These are phyloP conservation scores for Danaus plexippus DNA, from an alignment of 1,140 invertebrate species.

Conservation along the genomic window DNA sequence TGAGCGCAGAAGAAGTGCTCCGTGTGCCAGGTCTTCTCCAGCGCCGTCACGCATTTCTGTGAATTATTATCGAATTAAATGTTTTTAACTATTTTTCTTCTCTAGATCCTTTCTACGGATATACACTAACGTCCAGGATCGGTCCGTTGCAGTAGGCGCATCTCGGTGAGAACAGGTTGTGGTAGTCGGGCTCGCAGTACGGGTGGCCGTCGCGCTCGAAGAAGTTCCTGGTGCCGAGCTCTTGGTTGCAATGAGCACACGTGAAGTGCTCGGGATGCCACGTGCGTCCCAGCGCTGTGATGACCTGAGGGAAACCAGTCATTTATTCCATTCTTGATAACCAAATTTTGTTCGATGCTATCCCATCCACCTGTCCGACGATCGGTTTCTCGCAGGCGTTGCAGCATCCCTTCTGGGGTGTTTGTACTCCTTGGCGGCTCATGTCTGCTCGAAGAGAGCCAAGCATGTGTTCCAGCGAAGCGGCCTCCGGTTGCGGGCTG, in stretches of 20 bases:
- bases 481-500: constrained; percentile 62
- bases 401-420: constrained; percentile 98
- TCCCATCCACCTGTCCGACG: constrained; percentile 87
- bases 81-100: neutral
- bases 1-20: constrained; percentile 99
- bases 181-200: constrained; percentile 98
- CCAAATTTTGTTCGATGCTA: neutral
- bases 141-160: constrained; percentile 99
- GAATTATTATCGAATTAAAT: constrained; percentile 40
- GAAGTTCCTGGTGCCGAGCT: constrained; percentile 97
- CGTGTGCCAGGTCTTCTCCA: constrained; percentile 99
- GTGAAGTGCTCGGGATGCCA: constrained; percentile 99
- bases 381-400: constrained; percentile 98
- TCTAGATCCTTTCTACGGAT: neutral
- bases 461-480: constrained; percentile 70
- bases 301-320: constrained; percentile 75
- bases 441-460: constrained; percentile 91
- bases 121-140: constrained; percentile 91
- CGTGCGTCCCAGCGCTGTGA: constrained; percentile 97
- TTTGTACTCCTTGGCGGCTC: constrained; percentile 97
- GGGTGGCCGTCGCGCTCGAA: constrained; percentile 97
- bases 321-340: neutral
- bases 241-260: constrained; percentile 96
- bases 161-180: constrained; percentile 97
- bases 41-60: constrained; percentile 98